A percentile compares a stretch with the other conserved stretches of the same genome.
These are phyloP conservation scores for Nasonia giraulti DNA, from an alignment of 1,140 invertebrate genomes.

Conservation along the genomic window DNA sequence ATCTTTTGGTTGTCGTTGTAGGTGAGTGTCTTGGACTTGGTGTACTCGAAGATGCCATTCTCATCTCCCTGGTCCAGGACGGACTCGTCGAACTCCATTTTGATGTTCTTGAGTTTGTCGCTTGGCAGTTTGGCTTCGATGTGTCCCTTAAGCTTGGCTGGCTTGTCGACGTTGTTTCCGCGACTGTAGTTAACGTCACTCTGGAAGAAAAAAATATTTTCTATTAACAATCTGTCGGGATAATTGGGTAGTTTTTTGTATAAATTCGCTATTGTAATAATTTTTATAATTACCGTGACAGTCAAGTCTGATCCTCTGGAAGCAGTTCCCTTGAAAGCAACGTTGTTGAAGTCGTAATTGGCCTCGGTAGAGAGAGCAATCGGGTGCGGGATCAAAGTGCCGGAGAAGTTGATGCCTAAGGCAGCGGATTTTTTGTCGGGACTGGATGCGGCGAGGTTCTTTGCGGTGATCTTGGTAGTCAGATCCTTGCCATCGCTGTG, in stretches of 20 bases:
- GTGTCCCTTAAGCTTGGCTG: slow-evolving; percentile 65
- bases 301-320: slow-evolving; percentile 60
- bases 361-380: slow-evolving; percentile 55
- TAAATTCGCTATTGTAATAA: slow-evolving; percentile 2
- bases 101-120: slow-evolving; percentile 74
- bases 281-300: slow-evolving; percentile 56
- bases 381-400: slow-evolving; percentile 68
- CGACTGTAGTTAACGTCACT: slow-evolving; percentile 70
- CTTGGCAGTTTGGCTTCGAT: slow-evolving; percentile 72
- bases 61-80: slow-evolving; percentile 55
- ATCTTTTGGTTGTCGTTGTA: slow-evolving; percentile 76
- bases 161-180: slow-evolving; percentile 63
- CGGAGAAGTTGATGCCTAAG: slow-evolving; percentile 58
- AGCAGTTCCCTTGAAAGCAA: slow-evolving; percentile 56
- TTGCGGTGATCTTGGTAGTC: slow-evolving; percentile 55
- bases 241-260: not conserved
- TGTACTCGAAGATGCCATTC: slow-evolving; percentile 57
- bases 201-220: slow-evolving; percentile 55
- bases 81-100: slow-evolving; percentile 61
- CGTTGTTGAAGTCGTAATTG: slow-evolving; percentile 48
- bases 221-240: not conserved
- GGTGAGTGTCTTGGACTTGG: slow-evolving; percentile 61
- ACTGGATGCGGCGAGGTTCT: slow-evolving; percentile 60
- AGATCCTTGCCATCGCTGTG: slow-evolving; percentile 65
- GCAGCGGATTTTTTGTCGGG: slow-evolving; percentile 57